Evolutionary conservation across 2,797 vertebrate species (phyloP).

Genomic region (Setipinna tenuifilis): DNA sequence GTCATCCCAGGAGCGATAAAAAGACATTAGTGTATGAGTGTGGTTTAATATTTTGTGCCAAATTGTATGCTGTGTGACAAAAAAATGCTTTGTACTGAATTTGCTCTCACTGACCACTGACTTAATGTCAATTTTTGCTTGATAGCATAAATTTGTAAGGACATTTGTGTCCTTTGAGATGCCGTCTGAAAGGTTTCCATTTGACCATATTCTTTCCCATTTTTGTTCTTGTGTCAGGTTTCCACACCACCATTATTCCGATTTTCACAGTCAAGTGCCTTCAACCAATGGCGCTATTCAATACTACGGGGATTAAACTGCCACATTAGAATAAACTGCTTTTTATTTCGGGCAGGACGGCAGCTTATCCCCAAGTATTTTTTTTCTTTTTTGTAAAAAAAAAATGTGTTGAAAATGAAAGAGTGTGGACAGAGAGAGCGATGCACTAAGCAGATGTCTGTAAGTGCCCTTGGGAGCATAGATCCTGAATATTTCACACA

Average conservation of each 20-base stretch:
- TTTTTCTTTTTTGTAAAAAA: background rate
- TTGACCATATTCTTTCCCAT: background rate
- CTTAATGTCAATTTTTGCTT: background rate
- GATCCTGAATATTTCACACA: constrained; percentile 25
- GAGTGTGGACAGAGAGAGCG: background rate
- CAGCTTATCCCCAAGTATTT: background rate
- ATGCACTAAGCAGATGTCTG: constrained; percentile 22
- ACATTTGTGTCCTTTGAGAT: constrained; percentile 18
- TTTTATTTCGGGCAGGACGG: background rate
- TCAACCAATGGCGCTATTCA: constrained; percentile 8
- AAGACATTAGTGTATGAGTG: background rate
- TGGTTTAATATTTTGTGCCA: background rate
- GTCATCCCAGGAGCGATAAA: background rate
- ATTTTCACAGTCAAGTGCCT: constrained; percentile 16
- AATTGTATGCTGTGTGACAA: background rate
- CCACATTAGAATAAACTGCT: constrained; percentile 23
- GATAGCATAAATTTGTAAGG: background rate
- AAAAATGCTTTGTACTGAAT: background rate
- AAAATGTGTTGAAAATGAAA: background rate
- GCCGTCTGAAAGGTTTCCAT: background rate
- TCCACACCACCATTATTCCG: background rate
- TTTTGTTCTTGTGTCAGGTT: background rate
- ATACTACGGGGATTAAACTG: constrained; percentile 5
- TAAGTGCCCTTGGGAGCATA: background rate
- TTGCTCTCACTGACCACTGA: background rate